Conservation (phyloP, 2,113 vertebrate species). For the Gallinago jamesoni region DNA sequence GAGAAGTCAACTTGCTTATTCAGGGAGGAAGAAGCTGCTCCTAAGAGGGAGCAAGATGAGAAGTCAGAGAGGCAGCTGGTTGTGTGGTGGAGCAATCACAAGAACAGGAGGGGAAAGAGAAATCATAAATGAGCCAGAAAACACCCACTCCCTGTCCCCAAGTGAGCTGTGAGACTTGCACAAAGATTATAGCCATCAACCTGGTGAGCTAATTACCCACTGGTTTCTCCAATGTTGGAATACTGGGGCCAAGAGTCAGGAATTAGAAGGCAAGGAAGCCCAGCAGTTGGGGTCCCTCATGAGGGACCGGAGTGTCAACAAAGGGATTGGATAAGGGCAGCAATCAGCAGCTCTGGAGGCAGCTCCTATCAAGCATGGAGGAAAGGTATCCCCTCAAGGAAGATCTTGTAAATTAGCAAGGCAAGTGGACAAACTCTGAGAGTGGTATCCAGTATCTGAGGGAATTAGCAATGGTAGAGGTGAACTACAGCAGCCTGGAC, state of each 20-base stretch:
- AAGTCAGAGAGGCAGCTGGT: not conserved
- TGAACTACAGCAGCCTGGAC: not conserved
- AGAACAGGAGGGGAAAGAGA: not conserved
- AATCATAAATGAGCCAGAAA: not conserved
- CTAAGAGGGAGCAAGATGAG: not conserved
- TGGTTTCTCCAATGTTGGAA: not conserved
- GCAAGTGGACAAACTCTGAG: not conserved
- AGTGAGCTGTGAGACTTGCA: not conserved
- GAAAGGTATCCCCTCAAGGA: not conserved
- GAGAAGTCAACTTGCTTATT: not conserved
- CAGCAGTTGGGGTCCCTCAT: not conserved
- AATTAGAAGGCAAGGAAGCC: not conserved
- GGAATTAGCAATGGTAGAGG: not conserved
- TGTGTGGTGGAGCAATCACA: not conserved
- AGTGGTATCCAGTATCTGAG: not conserved
- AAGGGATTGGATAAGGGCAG: not conserved
- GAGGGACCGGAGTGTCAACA: not conserved
- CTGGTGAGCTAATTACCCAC: not conserved
- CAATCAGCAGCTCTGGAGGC: not conserved
- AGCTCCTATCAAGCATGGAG: not conserved
- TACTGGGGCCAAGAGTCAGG: not conserved
- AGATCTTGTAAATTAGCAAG: not conserved
- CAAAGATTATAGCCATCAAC: not conserved
- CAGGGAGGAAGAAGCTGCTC: not conserved
- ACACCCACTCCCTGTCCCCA: not conserved